These are phyloP conservation scores for Pantelozetes paolii DNA, from an alignment of 2,888 invertebrate genomes.

Conservation along the genomic window DNA sequence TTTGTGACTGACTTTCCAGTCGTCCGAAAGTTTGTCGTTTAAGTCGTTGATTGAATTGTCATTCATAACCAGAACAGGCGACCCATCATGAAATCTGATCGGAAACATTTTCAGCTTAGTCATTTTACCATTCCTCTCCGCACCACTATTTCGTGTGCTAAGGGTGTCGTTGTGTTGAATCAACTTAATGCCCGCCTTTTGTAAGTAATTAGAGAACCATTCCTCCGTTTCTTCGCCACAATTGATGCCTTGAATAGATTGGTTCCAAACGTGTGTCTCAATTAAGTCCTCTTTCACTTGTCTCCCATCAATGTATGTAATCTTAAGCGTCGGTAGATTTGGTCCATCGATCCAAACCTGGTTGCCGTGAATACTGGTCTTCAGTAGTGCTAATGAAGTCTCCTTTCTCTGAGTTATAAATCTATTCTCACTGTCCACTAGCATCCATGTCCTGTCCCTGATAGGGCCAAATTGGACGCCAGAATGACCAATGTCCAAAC, in stretches of 20 bases:
- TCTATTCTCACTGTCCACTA: constrained; percentile 30
- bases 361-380: constrained; percentile 5
- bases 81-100: constrained; percentile 37
- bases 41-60: constrained; percentile 40
- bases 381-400: constrained; percentile 21
- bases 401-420: constrained; percentile 37
- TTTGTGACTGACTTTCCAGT: constrained; percentile 17
- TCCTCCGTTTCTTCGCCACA: constrained; percentile 11
- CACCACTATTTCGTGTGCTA: background rate
- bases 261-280: constrained; percentile 23
- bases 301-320: background rate
- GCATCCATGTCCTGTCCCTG: constrained; percentile 35
- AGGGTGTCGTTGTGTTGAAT: background rate
- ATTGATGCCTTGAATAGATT: constrained; percentile 24
- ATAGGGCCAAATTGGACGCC: constrained; percentile 29
- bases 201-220: constrained; percentile 17
- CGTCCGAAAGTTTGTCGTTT: constrained; percentile 29
- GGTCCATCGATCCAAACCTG: constrained; percentile 37
- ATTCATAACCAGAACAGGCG: constrained; percentile 34
- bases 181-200: background rate
- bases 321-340: constrained; percentile 26
- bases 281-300: background rate
- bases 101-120: background rate
- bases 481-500: background rate
- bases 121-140: background rate